These are phyloP conservation scores for Trogon melanurus DNA, from an alignment of 2,113 vertebrate species.

Conservation along the genomic window DNA sequence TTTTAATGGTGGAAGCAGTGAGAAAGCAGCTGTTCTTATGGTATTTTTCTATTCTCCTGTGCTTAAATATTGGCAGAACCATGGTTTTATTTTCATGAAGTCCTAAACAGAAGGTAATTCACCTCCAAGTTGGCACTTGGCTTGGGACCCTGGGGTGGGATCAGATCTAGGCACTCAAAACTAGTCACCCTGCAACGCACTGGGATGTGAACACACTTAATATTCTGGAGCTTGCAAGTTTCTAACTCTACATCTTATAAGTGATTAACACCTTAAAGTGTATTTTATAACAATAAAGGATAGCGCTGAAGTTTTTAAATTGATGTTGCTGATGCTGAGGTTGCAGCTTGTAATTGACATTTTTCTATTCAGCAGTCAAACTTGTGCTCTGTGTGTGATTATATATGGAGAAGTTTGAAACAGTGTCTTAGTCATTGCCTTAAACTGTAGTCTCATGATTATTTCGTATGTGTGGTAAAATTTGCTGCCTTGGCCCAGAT, in stretches of 20 bases:
- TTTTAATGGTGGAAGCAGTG: not conserved
- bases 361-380: not conserved
- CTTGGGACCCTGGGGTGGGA: not conserved
- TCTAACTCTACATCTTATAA: not conserved
- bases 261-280: not conserved
- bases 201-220: not conserved
- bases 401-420: not conserved
- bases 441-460: not conserved
- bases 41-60: not conserved
- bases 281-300: not conserved
- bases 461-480: not conserved
- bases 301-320: not conserved
- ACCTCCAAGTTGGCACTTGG: not conserved
- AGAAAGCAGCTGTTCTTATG: not conserved
- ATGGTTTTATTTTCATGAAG: not conserved
- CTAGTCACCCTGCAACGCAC: not conserved
- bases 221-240: not conserved
- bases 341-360: not conserved
- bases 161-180: not conserved
- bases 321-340: not conserved
- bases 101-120: not conserved
- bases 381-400: not conserved
- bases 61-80: not conserved
- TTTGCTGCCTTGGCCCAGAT: not conserved
- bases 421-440: not conserved